Evolutionary conservation across 2,888 invertebrate species (phyloP), one percentile per base, ranked within the genome.

Genomic region (Mimas tiliae): DNA sequence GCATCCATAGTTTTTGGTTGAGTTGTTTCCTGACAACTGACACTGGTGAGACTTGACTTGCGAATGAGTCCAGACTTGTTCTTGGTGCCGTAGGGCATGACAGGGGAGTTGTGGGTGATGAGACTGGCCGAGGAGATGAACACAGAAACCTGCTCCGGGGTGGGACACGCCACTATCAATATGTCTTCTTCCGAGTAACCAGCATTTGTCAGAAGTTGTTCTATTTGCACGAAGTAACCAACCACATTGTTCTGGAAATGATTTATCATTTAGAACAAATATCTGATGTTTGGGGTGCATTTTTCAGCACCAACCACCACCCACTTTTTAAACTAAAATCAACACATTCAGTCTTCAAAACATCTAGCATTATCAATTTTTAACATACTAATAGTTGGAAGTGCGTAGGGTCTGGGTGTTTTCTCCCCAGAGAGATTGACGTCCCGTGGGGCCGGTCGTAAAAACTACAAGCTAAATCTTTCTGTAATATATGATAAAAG

Each of bases 111-210:
- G 67, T 90, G 94, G 27, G 94, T 94, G 64, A 95, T 93, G 52
- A 97, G 94, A 68, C 96, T 97, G 0, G 97, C 96, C 1, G 97
- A 97, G 11, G 97, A 97, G 68, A 98, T 94, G 77, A 98, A 94
- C 50, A 98, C 95, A n/a, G 97, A 97, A 12, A 99, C 96, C 91
- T 99, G 99, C 83, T 99, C 99, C 1, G 97, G 96, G 1, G 98
- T 96, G 0, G 99, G 99, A 81, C 98, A 98, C 11, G 96, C 98
- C 6, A 98, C 96, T 64, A 98, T 95, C 65, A 97, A 94, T 67
- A 95, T 94, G 77, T 98, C 97, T 81, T 99, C 99, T 42, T 95
- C 94, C 0, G 95, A 95, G 83, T 98, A 99, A 64, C 96, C 95
- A 38, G 96, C 96, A 70, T 94, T 94, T 0, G 95, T 89, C 12